A percentile compares a stretch with the other conserved stretches of the same genome.
These are phyloP conservation scores for Dendrolimus pini DNA, from an alignment of 2,888 invertebrate genomes.

Conservation along the genomic window DNA sequence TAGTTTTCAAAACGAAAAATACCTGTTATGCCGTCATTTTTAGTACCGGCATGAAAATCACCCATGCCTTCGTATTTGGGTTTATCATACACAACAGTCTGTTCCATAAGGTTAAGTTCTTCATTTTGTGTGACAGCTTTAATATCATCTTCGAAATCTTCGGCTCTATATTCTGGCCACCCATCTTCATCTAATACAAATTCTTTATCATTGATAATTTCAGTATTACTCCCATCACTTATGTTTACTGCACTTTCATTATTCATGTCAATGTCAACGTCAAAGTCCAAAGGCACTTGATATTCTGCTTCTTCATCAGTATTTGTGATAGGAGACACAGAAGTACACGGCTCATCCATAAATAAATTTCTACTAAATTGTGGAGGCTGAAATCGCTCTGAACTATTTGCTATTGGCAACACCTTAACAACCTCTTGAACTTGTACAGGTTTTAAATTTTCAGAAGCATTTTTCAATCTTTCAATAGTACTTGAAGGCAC, in stretches of 20 bases:
- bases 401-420: slow-evolving; percentile 45
- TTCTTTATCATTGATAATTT: slow-evolving; percentile 31
- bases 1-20: slow-evolving; percentile 1
- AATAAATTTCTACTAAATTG: slow-evolving; percentile 41
- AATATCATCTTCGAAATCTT: slow-evolving; percentile 59
- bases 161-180: slow-evolving; percentile 70
- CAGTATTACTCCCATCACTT: slow-evolving; percentile 36
- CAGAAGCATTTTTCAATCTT: slow-evolving; percentile 47
- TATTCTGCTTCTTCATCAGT: slow-evolving; percentile 31
- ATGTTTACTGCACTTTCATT: slow-evolving; percentile 34
- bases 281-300: slow-evolving; percentile 39
- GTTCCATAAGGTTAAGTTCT: slow-evolving; percentile 43
- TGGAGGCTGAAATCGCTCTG: slow-evolving; percentile 57
- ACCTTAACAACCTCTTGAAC: slow-evolving; percentile 31
- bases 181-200: slow-evolving; percentile 71
- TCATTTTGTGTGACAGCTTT: slow-evolving; percentile 23
- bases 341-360: slow-evolving; percentile 35
- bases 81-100: slow-evolving; percentile 26
- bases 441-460: slow-evolving; percentile 47
- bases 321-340: slow-evolving; percentile 27
- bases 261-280: slow-evolving; percentile 38
- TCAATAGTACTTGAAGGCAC: slow-evolving; percentile 53
- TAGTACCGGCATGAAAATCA: slow-evolving; percentile 75
- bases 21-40: slow-evolving; percentile 82
- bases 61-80: slow-evolving; percentile 66